phyloP scores from a whole-genome alignment of 2,797 vertebrate genomes.

The Lacerta viridis region DNA sequence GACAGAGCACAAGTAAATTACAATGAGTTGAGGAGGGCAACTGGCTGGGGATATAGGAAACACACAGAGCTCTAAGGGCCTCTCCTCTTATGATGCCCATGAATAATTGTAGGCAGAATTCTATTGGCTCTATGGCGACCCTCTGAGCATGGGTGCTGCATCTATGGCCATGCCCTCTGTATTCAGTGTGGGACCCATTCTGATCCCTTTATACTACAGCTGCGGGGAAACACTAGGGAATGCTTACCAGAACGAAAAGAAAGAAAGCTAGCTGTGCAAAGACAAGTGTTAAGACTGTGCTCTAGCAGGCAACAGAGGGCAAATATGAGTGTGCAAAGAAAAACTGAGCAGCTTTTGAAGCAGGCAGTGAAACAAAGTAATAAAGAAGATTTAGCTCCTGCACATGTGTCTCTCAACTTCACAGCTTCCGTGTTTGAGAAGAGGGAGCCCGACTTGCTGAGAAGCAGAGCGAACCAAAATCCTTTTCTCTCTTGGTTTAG shows the following conservation, averaged over 20 bases:
- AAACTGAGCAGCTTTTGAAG: slow-evolving; percentile 80
- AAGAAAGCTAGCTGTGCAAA: slow-evolving; percentile 69
- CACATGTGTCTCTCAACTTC: slow-evolving; percentile 72
- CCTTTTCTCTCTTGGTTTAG: slow-evolving; percentile 67
- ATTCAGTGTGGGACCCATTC: neutral
- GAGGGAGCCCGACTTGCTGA: slow-evolving; percentile 76
- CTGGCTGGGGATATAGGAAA: too few relatives aligned
- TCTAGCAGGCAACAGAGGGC: slow-evolving; percentile 75
- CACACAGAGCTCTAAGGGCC: neutral
- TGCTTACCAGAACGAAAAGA: slow-evolving; percentile 50
- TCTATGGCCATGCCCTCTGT: neutral
- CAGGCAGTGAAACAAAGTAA: slow-evolving; percentile 77
- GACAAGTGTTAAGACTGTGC: slow-evolving; percentile 58
- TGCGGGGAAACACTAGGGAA: slow-evolving; percentile 61
- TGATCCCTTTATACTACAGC: slow-evolving; percentile 30
- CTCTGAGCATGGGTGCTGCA: neutral
- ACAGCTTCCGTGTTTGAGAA: slow-evolving; percentile 77
- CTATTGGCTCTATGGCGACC: neutral
- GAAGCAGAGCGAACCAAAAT: slow-evolving; percentile 73
- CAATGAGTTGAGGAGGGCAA: neutral
- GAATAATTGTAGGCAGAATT: neutral
- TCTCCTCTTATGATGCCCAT: neutral
- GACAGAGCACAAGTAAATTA: neutral
- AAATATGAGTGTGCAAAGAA: slow-evolving; percentile 80
- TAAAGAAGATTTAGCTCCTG: slow-evolving; percentile 74